phyloP scores from a whole-genome alignment of 2,797 vertebrate species.

The Pyrrhura leucotis region DNA sequence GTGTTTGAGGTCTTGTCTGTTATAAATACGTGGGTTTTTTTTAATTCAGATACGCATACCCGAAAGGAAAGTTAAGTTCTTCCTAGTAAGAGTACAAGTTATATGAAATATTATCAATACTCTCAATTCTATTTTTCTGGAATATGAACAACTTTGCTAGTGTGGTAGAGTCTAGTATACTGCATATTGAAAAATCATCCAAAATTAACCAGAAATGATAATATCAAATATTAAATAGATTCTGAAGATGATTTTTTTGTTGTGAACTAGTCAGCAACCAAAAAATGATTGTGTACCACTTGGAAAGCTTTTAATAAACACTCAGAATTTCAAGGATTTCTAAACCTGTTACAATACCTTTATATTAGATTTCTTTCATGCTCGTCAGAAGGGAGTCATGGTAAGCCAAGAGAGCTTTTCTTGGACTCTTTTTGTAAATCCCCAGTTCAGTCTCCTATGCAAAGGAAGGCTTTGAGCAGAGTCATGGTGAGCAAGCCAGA shows the following conservation, averaged over 20 bases:
- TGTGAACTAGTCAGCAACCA: neutral
- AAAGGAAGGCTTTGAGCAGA: neutral
- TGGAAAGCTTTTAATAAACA: neutral
- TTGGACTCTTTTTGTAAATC: neutral
- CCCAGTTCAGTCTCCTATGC: fast-evolving
- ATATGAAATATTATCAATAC: neutral
- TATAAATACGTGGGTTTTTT: neutral
- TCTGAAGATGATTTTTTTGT: neutral
- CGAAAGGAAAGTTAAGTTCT: neutral
- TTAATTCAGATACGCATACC: neutral
- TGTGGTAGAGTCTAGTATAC: neutral
- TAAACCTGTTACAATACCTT: neutral
- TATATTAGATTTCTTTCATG: neutral
- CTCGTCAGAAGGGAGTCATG: neutral
- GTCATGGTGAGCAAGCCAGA: neutral
- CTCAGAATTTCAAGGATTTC: neutral
- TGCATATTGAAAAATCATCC: neutral
- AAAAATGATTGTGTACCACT: neutral
- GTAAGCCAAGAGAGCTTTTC: neutral
- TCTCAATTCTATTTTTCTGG: neutral
- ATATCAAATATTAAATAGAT: neutral
- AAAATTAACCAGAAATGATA: neutral
- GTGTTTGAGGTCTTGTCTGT: neutral
- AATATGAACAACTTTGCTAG: neutral
- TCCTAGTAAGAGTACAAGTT: neutral